These are phyloP conservation scores for Orycteropus afer DNA, from an alignment of 2,113 vertebrate species.

Conservation along the genomic window DNA sequence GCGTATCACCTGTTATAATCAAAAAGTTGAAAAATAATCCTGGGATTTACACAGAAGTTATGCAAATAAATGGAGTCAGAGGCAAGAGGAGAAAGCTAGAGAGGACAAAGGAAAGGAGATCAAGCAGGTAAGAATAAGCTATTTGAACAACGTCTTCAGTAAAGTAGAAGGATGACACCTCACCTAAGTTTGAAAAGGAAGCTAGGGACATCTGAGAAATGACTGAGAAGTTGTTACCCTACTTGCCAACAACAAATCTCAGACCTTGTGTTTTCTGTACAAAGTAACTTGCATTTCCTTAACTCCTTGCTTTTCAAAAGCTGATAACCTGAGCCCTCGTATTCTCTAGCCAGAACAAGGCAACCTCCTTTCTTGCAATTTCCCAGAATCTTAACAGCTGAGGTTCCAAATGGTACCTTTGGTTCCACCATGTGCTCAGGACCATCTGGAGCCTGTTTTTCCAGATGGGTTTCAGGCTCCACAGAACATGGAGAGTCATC, in stretches of 20 bases:
- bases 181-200: background rate
- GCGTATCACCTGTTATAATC: background rate
- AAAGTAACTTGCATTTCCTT: background rate
- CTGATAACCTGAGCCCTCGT: background rate
- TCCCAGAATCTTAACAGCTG: background rate
- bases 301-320: background rate
- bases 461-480: background rate
- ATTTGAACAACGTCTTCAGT: background rate
- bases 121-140: background rate
- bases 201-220: background rate
- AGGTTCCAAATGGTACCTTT: background rate
- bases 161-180: background rate
- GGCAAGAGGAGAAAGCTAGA: background rate
- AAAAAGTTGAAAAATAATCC: background rate
- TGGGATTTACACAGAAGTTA: background rate
- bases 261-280: background rate
- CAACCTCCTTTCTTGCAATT: background rate
- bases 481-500: background rate
- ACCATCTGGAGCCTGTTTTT: background rate
- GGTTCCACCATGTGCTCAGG: background rate
- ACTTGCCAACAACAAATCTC: background rate
- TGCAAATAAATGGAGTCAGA: background rate
- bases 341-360: background rate
- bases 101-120: background rate
- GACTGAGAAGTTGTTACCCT: background rate